Conservation (phyloP, 2,888 invertebrate genomes). For the Ephialtes manifestator region DNA sequence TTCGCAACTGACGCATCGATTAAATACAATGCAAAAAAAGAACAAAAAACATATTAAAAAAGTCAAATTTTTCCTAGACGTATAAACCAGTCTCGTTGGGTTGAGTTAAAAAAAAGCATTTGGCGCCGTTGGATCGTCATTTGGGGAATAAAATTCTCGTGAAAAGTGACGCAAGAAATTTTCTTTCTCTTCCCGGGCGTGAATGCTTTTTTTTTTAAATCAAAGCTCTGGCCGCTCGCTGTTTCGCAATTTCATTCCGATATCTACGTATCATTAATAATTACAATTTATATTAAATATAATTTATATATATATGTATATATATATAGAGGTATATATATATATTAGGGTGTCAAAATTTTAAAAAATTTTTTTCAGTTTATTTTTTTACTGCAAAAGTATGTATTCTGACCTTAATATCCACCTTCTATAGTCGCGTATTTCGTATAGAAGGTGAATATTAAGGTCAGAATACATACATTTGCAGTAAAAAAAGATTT, state of each 20-base stretch:
- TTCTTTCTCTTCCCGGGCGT: conserved; percentile 4
- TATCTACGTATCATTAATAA: conserved; percentile 68
- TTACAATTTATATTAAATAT: conserved; percentile 74
- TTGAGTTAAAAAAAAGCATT: conserved; percentile 22
- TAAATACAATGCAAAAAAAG: background rate
- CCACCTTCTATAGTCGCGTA: too few species aligned
- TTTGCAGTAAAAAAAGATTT: too few species aligned
- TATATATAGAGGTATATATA: background rate
- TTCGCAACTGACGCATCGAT: background rate
- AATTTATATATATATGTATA: conserved; percentile 70
- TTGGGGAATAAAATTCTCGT: conserved; percentile 8
- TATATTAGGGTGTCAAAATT: too few species aligned
- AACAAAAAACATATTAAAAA: background rate
- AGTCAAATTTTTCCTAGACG: conserved; percentile 25
- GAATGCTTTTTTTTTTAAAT: conserved; percentile 47
- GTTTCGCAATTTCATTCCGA: conserved; percentile 62
- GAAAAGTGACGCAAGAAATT: conserved; percentile 21
- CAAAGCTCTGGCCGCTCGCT: conserved; percentile 60
- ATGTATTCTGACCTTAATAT: too few species aligned
- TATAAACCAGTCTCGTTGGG: conserved; percentile 30
- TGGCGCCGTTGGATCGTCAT: conserved; percentile 28
- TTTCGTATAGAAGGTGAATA: too few species aligned
- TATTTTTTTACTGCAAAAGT: too few species aligned
- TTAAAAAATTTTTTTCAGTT: too few species aligned
- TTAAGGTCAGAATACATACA: too few species aligned